Base-by-base conservation (phyloP, 2,797 vertebrate genomes). In the Cirrhinus mrigala region DNA sequence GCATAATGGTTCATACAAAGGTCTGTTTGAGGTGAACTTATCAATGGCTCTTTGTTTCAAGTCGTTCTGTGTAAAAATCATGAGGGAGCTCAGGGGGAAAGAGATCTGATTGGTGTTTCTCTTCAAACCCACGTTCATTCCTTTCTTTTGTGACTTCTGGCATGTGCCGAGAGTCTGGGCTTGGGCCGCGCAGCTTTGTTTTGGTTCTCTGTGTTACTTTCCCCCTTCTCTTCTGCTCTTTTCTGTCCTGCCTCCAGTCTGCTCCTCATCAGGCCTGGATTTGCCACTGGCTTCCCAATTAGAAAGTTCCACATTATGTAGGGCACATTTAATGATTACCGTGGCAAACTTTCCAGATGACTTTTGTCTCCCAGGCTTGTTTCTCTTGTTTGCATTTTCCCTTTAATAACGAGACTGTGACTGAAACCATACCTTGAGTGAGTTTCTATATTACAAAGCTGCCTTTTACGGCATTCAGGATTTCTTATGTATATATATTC, bases 111-210 rank as follows among this genome's bases (percentile, higher is more conserved):
- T 78, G 75, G 81, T 79, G 60, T 75, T 83, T 87, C 82, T 78
- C 68, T 52, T 85, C 44, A 85, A 85, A 85, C 83, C 83, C 83
- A 85, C 83, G 83, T 85, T 85, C 76, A 85, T 85, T 85, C 76
- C 66, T 85, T 84, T 84, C 76, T 85, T 85, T 85, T 85, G 83
- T 74, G 83, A 82, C 81, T 79, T 56, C 81, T 86, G 44, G 58
- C 54, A 60, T 73, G 15, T 82, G 52, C 24, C 4, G 46, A 58
- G 44, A 60, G 60, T 64, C 48, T 66, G 64, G 46, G 79, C 83
- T 79, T 37, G 15, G 58, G 54, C 81, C 7, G 69, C 14, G 6
- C 52, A 54, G 68, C 22, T 85, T 86, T 77, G 44, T 81, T 82
- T 81, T 81, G 71, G 50, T 58, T 83, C 46, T 66, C 52, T 24